Evolutionary conservation across 2,113 vertebrate genomes (phyloP), one percentile per base, ranked within the genome.

Genomic region (Motacilla tschutschensis): DNA sequence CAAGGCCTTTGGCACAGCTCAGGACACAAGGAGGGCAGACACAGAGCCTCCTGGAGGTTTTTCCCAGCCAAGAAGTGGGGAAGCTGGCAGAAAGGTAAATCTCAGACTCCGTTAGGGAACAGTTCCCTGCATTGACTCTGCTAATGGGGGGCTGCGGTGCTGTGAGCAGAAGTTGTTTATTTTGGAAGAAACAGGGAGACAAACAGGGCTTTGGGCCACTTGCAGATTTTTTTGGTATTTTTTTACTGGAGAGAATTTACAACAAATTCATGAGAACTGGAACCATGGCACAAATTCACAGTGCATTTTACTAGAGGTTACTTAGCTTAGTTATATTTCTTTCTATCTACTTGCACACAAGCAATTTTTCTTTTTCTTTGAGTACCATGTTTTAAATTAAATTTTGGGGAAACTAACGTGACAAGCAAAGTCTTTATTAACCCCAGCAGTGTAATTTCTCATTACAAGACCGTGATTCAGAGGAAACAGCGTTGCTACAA

Each of bases 371-470:
- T 91, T 90, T 94, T 94, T 85, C 60, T 74, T 89, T 50, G 40
- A 74, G 50, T 83, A 91, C 83, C 83, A 60, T 71, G 75, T 90
- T 96, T 96, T 94, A 96, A 95, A 91, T 94, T 92, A 95, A 94
- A 94, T 93, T 85, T 94, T 74, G 85, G 84, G 79, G 87, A 95
- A 95, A 94, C 85, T 95, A 91, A 90, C 29, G 7, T 90, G 87
- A 81, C 21, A 92, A 82, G 79, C 14, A 90, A 93, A 86, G 81
- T 84, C 89, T 96, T 96, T 95, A 96, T 97, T 96, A 97, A 96
- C 95, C 95, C 92, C 95, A 95, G 83, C 90, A 96, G 95, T 95
- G 79, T 86, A 93, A 97, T 97, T 96, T 95, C 93, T 96, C 91
- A 95, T 94, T 95, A 88, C 74, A 91, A 94, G 95, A 69, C 93